Percentiles rank a stretch among this genome's conserved stretches.
Evolutionary conservation across 2,888 invertebrate species (phyloP).

Genomic region (Lasioglossum oenotherae): DNA sequence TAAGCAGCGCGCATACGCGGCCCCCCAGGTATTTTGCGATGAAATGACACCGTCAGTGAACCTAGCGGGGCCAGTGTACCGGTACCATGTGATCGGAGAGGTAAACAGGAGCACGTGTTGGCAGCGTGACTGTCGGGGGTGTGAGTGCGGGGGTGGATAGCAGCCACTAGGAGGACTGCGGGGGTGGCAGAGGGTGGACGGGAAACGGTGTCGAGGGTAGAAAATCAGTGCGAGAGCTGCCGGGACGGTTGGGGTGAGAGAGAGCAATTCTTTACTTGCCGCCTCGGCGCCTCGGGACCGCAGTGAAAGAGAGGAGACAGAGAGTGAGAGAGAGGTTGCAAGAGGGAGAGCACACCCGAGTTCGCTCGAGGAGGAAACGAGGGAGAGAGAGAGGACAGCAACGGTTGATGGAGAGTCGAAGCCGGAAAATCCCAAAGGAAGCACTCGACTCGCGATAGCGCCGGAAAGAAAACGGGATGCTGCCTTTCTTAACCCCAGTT

Average conservation of each 20-base stretch:
- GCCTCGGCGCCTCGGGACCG: constrained; percentile 71
- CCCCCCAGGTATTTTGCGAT: constrained; percentile 51
- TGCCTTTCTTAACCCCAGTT: constrained; percentile 14
- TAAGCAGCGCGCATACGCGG: constrained; percentile 49
- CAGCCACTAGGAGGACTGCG: constrained; percentile 39
- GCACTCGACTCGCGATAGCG: constrained; percentile 81
- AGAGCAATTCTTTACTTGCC: constrained; percentile 76
- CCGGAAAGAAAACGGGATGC: constrained; percentile 65
- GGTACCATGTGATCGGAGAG: constrained; percentile 75
- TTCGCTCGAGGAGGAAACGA: constrained; percentile 28
- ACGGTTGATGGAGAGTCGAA: constrained; percentile 65
- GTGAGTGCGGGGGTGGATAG: constrained; percentile 49
- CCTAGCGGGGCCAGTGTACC: constrained; percentile 19
- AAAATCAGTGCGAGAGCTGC: constrained; percentile 76
- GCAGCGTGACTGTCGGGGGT: constrained; percentile 76
- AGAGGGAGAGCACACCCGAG: constrained; percentile 12
- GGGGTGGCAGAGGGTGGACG: constrained; percentile 35
- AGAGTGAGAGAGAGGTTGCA: constrained; percentile 43
- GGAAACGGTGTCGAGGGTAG: constrained; percentile 69
- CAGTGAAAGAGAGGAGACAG: constrained; percentile 54
- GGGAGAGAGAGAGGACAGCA: constrained; percentile 47
- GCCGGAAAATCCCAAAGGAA: constrained; percentile 80
- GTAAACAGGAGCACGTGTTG: constrained; percentile 84
- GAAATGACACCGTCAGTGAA: constrained; percentile 52
- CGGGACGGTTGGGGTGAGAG: constrained; percentile 61